These are phyloP conservation scores for Pachyseris speciosa DNA, from an alignment of 64 coral and sea anemone genomes.

Conservation along the genomic window DNA sequence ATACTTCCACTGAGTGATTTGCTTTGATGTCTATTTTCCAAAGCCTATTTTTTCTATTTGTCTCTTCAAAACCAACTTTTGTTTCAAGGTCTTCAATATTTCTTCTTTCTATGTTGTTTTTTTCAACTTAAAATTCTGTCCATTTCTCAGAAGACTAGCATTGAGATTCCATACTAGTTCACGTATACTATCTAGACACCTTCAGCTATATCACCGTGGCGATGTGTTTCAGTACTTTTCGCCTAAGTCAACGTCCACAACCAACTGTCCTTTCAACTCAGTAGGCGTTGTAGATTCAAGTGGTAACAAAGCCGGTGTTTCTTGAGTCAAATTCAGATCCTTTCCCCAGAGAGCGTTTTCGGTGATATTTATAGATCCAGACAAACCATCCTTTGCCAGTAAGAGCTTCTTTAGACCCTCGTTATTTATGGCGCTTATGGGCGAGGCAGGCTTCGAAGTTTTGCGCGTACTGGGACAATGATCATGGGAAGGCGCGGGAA, in stretches of 20 bases:
- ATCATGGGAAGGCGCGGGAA: neutral
- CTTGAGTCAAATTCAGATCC: constrained; percentile 34
- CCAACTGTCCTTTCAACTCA: neutral
- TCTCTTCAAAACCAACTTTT: too few relatives aligned
- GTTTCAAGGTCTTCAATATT: too few relatives aligned
- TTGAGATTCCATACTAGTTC: too few relatives aligned
- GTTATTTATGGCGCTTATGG: constrained; percentile 63
- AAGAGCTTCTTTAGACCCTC: constrained; percentile 73
- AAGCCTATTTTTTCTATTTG: too few relatives aligned
- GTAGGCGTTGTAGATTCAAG: constrained; percentile 1
- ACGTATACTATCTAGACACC: too few relatives aligned
- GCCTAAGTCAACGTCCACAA: constrained; percentile 1
- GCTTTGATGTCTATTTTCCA: neutral
- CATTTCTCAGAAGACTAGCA: too few relatives aligned
- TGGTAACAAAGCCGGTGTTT: constrained; percentile 13
- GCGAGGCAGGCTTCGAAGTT: neutral
- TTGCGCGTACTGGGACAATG: neutral
- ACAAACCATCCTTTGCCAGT: constrained; percentile 40
- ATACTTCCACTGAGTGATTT: neutral
- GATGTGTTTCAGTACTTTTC: too few relatives aligned
- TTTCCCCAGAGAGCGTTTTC: constrained; percentile 85
- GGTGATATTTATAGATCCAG: constrained; percentile 48
- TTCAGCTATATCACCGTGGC: too few relatives aligned
- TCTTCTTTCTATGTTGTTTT: too few relatives aligned
- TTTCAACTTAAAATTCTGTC: too few relatives aligned